Conservation (phyloP, 2,113 vertebrate species). For the Blennius ocellaris region DNA sequence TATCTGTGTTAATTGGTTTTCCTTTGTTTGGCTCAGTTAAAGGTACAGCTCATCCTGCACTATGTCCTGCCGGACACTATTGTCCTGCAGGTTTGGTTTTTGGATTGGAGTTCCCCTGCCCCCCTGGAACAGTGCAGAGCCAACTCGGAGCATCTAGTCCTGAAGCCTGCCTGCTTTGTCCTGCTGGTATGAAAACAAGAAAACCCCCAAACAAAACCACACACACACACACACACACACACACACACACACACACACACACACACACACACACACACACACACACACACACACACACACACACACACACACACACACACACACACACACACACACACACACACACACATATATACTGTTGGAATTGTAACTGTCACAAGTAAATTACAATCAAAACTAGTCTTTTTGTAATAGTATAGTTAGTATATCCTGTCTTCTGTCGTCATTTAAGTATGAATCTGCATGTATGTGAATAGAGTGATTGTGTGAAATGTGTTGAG, state of each 20-base stretch:
- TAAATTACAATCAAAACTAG: not conserved
- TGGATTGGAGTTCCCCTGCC: constrained; percentile 85
- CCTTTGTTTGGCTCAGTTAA: constrained; percentile 68
- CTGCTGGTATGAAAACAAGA: constrained; percentile 84
- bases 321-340: no score
- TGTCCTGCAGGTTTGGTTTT: constrained; percentile 83
- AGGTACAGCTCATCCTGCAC: constrained; percentile 67
- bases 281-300: no score
- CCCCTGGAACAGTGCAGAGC: constrained; percentile 85
- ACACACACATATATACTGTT: no score
- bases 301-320: no score
- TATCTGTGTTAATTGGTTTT: not conserved
- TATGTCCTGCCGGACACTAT: constrained; percentile 86
- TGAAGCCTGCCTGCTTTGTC: constrained; percentile 86
- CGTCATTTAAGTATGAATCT: not conserved
- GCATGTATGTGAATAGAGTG: not conserved
- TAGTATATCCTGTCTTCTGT: not conserved
- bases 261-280: no score
- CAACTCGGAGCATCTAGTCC: constrained; percentile 75
- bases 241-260: no score
- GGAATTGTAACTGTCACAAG: no score
- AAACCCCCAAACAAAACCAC: no score
- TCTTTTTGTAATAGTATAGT: not conserved
- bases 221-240: no score
- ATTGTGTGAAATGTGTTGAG: no score